These are phyloP conservation scores for Drosophila equinoxialis DNA, from an alignment of 1,140 invertebrate genomes.

Conservation along the genomic window DNA sequence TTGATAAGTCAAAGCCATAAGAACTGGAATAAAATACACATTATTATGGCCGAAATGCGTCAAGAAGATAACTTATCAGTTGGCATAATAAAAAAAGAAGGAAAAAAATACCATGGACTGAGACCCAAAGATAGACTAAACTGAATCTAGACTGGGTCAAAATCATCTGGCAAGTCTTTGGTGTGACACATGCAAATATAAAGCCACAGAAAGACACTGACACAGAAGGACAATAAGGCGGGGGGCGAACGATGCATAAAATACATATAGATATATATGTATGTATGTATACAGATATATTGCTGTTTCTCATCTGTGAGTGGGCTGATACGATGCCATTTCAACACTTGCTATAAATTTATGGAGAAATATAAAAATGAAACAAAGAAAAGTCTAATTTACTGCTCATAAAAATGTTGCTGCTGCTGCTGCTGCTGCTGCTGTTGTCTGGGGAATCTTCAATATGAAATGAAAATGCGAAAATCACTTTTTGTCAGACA, in stretches of 20 bases:
- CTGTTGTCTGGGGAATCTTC: neutral
- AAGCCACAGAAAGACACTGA: slow-evolving; percentile 20
- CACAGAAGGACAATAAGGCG: neutral
- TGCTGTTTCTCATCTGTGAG: slow-evolving; percentile 12
- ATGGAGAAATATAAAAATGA: slow-evolving; percentile 36
- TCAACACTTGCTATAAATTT: slow-evolving; percentile 15
- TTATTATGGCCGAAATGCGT: slow-evolving; percentile 15
- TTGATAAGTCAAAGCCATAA: slow-evolving; percentile 42
- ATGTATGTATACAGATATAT: slow-evolving; percentile 1
- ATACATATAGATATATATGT: neutral
- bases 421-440: slow-evolving; percentile 1
- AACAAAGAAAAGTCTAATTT: slow-evolving; percentile 57
- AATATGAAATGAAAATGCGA: slow-evolving; percentile 30
- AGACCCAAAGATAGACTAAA: slow-evolving; percentile 4
- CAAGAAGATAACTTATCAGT: slow-evolving; percentile 20
- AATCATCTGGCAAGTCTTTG: neutral
- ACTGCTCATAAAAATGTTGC: slow-evolving; percentile 54
- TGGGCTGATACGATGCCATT: slow-evolving; percentile 9
- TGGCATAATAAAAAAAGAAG: neutral
- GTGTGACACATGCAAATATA: slow-evolving; percentile 7
- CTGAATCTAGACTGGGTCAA: slow-evolving; percentile 13
- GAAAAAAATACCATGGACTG: neutral
- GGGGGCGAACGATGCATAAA: neutral
- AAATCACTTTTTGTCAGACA: slow-evolving; percentile 37
- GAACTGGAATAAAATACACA: slow-evolving; percentile 8